Evolutionary conservation across 2,888 invertebrate species (phyloP).

Genomic region (Pyrocoelia pectoralis): DNA sequence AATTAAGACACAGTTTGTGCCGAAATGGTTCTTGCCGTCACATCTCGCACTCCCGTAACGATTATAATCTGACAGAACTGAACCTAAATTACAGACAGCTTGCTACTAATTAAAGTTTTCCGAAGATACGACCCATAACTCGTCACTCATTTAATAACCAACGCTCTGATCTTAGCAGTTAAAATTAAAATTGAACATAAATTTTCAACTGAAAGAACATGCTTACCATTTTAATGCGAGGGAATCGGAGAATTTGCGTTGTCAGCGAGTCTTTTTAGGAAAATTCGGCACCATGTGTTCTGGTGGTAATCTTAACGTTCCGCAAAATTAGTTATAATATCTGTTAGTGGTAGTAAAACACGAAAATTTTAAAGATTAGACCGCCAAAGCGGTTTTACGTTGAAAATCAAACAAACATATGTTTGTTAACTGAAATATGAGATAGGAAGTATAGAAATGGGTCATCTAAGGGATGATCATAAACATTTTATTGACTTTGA

Average conservation of each 20-base stretch:
- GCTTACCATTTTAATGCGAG: neutral
- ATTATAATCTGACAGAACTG: conserved; percentile 38
- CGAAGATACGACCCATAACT: conserved; percentile 44
- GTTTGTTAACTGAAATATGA: conserved; percentile 40
- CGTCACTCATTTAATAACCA: conserved; percentile 41
- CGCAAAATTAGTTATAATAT: conserved; percentile 26
- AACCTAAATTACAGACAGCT: conserved; percentile 41
- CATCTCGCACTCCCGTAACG: conserved; percentile 32
- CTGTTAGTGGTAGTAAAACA: conserved; percentile 19
- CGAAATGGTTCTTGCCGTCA: conserved; percentile 26
- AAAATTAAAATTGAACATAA: conserved; percentile 35
- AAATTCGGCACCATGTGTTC: neutral
- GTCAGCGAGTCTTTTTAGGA: neutral
- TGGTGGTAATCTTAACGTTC: conserved; percentile 16
- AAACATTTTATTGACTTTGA: conserved; percentile 39
- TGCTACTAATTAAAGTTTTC: conserved; percentile 42
- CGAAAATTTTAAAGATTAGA: conserved; percentile 5
- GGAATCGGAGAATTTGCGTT: neutral
- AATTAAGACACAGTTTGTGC: conserved; percentile 30
- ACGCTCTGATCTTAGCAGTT: conserved; percentile 31
- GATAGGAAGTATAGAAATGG: conserved; percentile 34
- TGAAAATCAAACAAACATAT: conserved; percentile 32
- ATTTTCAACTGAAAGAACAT: conserved; percentile 19
- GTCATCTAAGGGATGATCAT: conserved; percentile 36
- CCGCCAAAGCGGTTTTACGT: conserved; percentile 19